Evolutionary conservation across 2,797 vertebrate species (phyloP).

Genomic region (Sylvilagus floridanus): DNA sequence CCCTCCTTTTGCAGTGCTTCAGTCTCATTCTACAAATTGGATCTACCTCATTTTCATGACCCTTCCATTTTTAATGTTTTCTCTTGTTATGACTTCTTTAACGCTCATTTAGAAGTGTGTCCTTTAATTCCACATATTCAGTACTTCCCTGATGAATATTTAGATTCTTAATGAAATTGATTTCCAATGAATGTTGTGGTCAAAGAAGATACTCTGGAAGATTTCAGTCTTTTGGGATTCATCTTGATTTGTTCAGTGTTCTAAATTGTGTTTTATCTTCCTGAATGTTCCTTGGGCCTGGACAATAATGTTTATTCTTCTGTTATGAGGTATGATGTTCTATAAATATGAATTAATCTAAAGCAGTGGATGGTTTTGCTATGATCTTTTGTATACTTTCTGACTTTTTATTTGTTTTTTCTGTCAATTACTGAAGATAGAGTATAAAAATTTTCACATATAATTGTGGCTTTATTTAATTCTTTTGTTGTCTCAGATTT

Average conservation of each 20-base stretch:
- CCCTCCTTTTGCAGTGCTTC: neutral
- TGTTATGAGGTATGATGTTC: neutral
- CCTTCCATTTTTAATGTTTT: neutral
- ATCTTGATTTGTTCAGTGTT: neutral
- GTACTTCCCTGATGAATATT: neutral
- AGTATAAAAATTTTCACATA: neutral
- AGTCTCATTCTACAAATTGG: neutral
- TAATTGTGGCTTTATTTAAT: conserved; percentile 1
- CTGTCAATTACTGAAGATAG: neutral
- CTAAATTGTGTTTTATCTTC: neutral
- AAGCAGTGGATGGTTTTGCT: neutral
- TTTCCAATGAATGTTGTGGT: neutral
- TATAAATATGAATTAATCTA: neutral
- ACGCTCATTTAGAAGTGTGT: neutral
- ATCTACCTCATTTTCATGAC: neutral
- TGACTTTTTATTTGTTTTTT: neutral
- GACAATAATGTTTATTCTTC: conserved; percentile 1
- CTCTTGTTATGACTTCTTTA: neutral
- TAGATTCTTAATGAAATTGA: neutral
- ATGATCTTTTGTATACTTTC: neutral
- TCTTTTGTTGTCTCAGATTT: neutral
- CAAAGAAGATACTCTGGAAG: neutral
- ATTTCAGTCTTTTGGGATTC: neutral
- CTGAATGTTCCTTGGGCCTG: neutral
- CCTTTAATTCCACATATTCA: neutral